Conservation (phyloP, 2,797 vertebrate genomes). For the Nasua narica region DNA sequence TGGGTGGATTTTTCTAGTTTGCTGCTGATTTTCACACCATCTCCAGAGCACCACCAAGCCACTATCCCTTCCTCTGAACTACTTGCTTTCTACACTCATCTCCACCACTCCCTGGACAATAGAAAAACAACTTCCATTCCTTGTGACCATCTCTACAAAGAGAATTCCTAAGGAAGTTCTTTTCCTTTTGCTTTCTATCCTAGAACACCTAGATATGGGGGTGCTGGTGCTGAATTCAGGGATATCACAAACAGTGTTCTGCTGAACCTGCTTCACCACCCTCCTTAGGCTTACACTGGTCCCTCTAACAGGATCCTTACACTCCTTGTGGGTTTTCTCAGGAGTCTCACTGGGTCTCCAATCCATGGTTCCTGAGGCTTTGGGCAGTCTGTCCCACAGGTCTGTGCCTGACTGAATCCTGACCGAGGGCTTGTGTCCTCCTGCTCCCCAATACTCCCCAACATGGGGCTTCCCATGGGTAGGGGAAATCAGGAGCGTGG, state of each 20-base stretch:
- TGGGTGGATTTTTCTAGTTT: neutral
- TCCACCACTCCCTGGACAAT: neutral
- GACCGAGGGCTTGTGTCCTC: neutral
- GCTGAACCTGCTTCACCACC: neutral
- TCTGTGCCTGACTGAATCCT: neutral
- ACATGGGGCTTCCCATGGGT: neutral
- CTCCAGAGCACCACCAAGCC: neutral
- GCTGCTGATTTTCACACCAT: neutral
- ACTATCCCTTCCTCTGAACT: neutral
- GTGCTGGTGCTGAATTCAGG: neutral
- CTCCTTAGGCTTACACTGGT: neutral
- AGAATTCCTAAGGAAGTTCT: neutral
- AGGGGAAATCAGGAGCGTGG: neutral
- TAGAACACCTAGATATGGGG: neutral
- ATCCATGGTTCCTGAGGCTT: neutral
- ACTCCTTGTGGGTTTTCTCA: neutral
- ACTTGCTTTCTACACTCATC: neutral
- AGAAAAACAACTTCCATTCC: neutral
- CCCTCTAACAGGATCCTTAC: neutral
- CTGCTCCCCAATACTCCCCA: neutral
- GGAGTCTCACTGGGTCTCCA: neutral
- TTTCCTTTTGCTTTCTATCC: neutral
- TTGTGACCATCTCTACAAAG: neutral
- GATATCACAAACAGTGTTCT: neutral
- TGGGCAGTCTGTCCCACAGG: neutral